Evolutionary conservation across 2,797 vertebrate species (phyloP).

Genomic region (Thunnus albacares): DNA sequence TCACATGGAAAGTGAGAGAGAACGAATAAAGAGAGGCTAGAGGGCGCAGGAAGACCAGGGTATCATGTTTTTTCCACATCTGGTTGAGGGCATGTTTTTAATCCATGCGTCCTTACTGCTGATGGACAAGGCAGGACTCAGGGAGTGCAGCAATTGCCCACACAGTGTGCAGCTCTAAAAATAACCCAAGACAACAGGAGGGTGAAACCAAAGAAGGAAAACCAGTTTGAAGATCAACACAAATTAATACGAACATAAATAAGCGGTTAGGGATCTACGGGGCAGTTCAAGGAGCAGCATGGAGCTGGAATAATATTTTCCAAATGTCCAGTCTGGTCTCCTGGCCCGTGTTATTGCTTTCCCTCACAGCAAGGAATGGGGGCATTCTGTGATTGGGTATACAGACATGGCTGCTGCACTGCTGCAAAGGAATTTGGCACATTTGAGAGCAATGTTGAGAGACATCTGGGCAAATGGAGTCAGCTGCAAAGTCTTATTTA

Average conservation of each 20-base stretch:
- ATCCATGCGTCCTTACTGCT: constrained; percentile 33
- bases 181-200: constrained; percentile 58
- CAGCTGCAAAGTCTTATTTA: constrained; percentile 2
- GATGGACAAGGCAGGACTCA: constrained; percentile 50
- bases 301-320: constrained; percentile 74
- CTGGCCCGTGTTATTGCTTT: constrained; percentile 43
- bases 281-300: constrained; percentile 65
- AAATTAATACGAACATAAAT: constrained; percentile 74
- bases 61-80: constrained; percentile 37
- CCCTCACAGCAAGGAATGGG: constrained; percentile 48
- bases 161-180: constrained; percentile 51
- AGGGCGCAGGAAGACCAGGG: constrained; percentile 30
- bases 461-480: constrained; percentile 53
- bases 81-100: constrained; percentile 28
- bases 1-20: neutral
- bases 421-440: constrained; percentile 62
- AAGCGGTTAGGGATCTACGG: constrained; percentile 52
- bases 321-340: constrained; percentile 55
- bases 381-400: constrained; percentile 36
- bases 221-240: constrained; percentile 70
- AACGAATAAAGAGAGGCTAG: constrained; percentile 36
- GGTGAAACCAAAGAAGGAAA: constrained; percentile 56
- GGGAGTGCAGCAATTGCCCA: constrained; percentile 11
- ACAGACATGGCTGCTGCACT: constrained; percentile 42
- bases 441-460: constrained; percentile 41